Percentiles rank a stretch among this genome's conserved stretches.
phyloP scores from a whole-genome alignment of 2,797 vertebrate genomes.

The Etheostoma perlongum region DNA sequence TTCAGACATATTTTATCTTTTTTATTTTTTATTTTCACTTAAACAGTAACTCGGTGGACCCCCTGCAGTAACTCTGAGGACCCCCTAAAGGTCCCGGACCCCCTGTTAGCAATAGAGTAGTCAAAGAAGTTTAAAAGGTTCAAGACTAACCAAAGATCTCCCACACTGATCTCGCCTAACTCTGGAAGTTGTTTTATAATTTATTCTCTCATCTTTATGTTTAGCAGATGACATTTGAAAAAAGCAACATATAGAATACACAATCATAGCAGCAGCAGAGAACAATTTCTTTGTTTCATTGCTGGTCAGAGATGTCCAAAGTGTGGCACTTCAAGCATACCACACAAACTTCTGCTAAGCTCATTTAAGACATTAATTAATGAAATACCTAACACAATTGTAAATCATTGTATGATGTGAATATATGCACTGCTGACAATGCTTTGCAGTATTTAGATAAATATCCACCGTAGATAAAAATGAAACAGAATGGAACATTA shows the following conservation, averaged over 20 bases:
- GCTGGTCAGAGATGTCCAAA: background rate
- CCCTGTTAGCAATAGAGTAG: background rate
- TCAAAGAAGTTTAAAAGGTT: background rate
- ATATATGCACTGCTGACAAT: background rate
- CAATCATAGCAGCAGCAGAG: background rate
- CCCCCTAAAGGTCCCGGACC: too few species aligned
- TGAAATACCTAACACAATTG: background rate
- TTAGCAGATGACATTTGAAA: background rate
- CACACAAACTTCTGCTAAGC: background rate
- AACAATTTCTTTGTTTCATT: background rate
- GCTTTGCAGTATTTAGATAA: conserved; percentile 5
- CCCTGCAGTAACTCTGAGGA: too few species aligned
- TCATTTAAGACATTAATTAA: background rate
- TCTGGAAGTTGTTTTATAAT: background rate
- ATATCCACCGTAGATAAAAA: conserved; percentile 9
- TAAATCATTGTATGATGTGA: background rate
- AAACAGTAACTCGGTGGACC: too few species aligned
- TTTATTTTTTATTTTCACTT: background rate
- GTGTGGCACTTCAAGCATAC: conserved; percentile 13
- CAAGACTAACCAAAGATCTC: background rate
- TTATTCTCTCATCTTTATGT: background rate
- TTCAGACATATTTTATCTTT: too few species aligned
- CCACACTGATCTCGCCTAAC: background rate
- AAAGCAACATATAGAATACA: too few species aligned
- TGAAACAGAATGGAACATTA: conserved; percentile 28